Evolutionary conservation across 1,140 invertebrate genomes (phyloP).

Genomic region (Drosophila nebulosa): DNA sequence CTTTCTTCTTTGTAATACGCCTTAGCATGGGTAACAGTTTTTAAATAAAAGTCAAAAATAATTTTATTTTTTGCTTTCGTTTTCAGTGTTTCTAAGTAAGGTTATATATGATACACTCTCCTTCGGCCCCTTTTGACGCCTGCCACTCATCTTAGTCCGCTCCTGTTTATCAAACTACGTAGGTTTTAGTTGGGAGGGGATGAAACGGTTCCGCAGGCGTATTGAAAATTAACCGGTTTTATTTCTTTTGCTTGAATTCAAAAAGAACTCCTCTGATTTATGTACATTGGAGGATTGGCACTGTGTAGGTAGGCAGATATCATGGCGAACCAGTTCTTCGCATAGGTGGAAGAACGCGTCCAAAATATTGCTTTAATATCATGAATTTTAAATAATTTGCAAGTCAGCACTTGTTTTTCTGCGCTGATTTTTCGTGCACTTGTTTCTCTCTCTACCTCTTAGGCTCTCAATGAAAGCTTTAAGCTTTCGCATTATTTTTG

Average conservation of each 20-base stretch:
- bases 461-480: not conserved
- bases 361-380: not conserved
- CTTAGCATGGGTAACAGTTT: too few species aligned
- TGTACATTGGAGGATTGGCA: conserved; percentile 2
- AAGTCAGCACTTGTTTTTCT: conserved; percentile 26
- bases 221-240: conserved; percentile 30
- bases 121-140: too few species aligned
- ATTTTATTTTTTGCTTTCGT: too few species aligned
- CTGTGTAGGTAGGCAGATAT: conserved; percentile 4
- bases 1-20: too few species aligned
- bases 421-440: conserved; percentile 20
- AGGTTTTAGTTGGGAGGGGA: not conserved
- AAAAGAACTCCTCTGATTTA: conserved; percentile 20
- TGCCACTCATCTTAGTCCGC: not conserved
- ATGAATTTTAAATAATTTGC: not conserved
- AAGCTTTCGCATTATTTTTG: conserved; percentile 5
- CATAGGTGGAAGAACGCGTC: not conserved
- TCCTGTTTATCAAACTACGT: not conserved
- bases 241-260: not conserved
- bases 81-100: too few species aligned
- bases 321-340: conserved; percentile 10
- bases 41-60: too few species aligned
- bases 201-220: conserved; percentile 20
- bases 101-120: too few species aligned
- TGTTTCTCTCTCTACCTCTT: conserved; percentile 1